Conservation (phyloP, 2,113 vertebrate genomes). For the Caracal caracal region DNA sequence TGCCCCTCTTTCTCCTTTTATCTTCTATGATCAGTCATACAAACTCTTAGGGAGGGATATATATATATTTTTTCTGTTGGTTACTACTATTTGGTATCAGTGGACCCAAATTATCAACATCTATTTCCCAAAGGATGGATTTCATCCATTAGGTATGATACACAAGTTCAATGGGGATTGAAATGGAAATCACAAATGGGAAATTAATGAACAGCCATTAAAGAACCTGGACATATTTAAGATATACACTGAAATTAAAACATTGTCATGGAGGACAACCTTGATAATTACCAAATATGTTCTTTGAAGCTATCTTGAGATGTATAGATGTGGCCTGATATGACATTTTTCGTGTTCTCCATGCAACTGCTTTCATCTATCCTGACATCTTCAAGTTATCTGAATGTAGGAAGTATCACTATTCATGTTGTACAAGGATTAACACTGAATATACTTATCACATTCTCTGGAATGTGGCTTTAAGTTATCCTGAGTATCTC, state of each 20-base stretch:
- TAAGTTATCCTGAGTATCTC: constrained; percentile 9
- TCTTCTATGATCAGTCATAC: background rate
- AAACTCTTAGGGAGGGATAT: background rate
- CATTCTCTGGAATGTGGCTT: background rate
- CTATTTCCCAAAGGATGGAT: background rate
- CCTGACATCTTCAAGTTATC: constrained; percentile 12
- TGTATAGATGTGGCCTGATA: background rate
- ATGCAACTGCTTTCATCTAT: background rate
- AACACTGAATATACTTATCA: constrained; percentile 58
- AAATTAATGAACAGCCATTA: background rate
- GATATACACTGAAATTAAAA: background rate
- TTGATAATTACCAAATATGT: background rate
- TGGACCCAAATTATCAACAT: background rate
- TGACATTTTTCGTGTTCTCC: background rate
- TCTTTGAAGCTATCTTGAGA: background rate
- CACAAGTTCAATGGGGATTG: background rate
- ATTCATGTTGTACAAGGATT: background rate
- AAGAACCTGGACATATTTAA: background rate
- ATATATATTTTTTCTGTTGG: background rate
- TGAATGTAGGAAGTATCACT: constrained; percentile 47
- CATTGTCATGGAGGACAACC: background rate
- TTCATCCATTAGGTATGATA: background rate
- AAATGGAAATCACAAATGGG: background rate
- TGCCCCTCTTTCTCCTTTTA: background rate
- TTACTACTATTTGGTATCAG: background rate